Percentiles rank a stretch among this genome's conserved stretches.
phyloP scores from a whole-genome alignment of 2,888 invertebrate genomes.

The Patella ulyssiponensis region DNA sequence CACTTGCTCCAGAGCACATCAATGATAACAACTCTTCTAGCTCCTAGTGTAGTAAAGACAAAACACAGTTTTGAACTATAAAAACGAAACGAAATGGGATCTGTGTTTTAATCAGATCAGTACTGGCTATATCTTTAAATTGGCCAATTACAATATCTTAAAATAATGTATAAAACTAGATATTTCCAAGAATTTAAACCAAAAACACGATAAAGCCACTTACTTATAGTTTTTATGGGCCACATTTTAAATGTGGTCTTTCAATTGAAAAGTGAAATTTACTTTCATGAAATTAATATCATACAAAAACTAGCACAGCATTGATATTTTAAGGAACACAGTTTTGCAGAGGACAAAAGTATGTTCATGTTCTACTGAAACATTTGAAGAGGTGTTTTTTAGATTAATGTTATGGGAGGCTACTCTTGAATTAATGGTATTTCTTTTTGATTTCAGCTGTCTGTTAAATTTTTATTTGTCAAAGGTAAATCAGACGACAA shows the following conservation, averaged over 20 bases:
- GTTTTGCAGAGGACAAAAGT: too few species aligned
- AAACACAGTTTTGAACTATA: too few species aligned
- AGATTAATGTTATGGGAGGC: background rate
- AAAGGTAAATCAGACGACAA: background rate
- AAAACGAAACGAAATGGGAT: too few species aligned
- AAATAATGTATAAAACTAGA: background rate
- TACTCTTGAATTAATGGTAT: background rate
- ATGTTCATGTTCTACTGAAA: background rate
- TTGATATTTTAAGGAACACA: too few species aligned
- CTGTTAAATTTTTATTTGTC: background rate
- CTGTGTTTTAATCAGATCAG: too few species aligned
- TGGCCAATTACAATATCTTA: background rate
- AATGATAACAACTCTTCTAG: too few species aligned
- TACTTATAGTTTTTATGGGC: background rate
- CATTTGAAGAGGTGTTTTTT: background rate
- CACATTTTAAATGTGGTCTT: background rate
- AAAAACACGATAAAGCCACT: background rate
- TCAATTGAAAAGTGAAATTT: background rate
- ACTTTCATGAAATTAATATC: background rate
- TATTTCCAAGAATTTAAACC: background rate
- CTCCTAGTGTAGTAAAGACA: too few species aligned
- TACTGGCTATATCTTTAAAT: background rate
- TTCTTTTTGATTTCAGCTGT: background rate
- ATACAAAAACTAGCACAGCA: too few species aligned
- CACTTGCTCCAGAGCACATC: too few species aligned